A percentile compares a stretch with the other conserved stretches of the same genome.
Evolutionary conservation across 2,113 vertebrate species (phyloP).

Genomic region (Tyrannus savana): DNA sequence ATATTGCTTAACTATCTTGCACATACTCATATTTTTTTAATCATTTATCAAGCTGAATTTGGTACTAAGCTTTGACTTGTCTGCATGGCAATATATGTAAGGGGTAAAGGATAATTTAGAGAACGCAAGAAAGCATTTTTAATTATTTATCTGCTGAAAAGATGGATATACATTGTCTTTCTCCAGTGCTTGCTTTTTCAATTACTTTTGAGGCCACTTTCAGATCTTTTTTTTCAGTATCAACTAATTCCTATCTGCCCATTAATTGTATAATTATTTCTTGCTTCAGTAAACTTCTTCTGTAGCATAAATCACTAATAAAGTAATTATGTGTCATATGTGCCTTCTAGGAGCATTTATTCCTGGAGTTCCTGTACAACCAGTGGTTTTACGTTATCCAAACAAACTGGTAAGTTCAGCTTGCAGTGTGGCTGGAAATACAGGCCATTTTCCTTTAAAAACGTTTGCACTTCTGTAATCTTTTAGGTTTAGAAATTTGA

Average conservation of each 20-base stretch:
- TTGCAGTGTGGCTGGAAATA: not conserved
- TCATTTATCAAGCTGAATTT: not conserved
- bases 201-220: not conserved
- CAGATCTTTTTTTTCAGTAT: not conserved
- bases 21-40: not conserved
- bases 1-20: not conserved
- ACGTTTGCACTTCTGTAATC: not conserved
- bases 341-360: constrained; percentile 89
- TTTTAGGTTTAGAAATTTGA: not conserved
- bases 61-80: not conserved
- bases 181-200: not conserved
- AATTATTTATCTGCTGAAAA: not conserved
- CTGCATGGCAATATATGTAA: not conserved
- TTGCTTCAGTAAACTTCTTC: not conserved
- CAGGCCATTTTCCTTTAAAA: not conserved
- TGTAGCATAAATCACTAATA: not conserved
- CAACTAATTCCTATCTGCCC: not conserved
- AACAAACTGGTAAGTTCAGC: constrained; percentile 87
- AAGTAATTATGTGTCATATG: not conserved
- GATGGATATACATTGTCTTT: not conserved
- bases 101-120: not conserved
- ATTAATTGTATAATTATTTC: not conserved
- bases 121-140: not conserved
- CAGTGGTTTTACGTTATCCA: constrained; percentile 92
- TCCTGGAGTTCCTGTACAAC: constrained; percentile 94